Evolutionary conservation across 2,797 vertebrate genomes (phyloP).

Genomic region (Enteromius viviparus): DNA sequence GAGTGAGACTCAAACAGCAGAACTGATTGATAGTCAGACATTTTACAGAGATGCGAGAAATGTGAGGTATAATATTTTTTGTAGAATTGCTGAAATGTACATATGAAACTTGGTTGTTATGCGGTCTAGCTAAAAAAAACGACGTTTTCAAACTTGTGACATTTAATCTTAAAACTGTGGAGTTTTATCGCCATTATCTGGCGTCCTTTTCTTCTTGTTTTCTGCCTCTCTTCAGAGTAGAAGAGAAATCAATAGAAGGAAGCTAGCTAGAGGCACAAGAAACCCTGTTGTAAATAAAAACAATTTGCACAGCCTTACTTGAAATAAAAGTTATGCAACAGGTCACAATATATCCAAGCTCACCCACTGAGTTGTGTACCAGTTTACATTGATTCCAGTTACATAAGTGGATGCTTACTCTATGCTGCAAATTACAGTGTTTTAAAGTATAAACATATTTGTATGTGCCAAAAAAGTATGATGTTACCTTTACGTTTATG

Average conservation of each 20-base stretch:
- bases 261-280: constrained; percentile 14
- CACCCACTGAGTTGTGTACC: background rate
- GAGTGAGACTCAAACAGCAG: constrained; percentile 28
- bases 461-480: constrained; percentile 20
- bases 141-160: background rate
- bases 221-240: constrained; percentile 42
- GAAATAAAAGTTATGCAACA: constrained; percentile 19
- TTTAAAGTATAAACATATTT: background rate
- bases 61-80: background rate
- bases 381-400: constrained; percentile 5
- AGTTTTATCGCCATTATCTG: background rate
- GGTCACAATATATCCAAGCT: background rate
- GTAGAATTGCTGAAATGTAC: background rate
- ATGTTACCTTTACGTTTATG: background rate
- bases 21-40: constrained; percentile 5
- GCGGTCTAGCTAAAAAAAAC: background rate
- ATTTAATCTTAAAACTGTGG: background rate
- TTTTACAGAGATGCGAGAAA: constrained; percentile 16
- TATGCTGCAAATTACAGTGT: background rate
- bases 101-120: background rate
- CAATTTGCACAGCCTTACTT: constrained; percentile 8
- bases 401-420: background rate
- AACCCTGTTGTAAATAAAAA: constrained; percentile 1
- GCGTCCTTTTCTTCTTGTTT: constrained; percentile 33
- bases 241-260: constrained; percentile 36